phyloP scores from a whole-genome alignment of 2,797 vertebrate genomes.

The Australoheros facetus region DNA sequence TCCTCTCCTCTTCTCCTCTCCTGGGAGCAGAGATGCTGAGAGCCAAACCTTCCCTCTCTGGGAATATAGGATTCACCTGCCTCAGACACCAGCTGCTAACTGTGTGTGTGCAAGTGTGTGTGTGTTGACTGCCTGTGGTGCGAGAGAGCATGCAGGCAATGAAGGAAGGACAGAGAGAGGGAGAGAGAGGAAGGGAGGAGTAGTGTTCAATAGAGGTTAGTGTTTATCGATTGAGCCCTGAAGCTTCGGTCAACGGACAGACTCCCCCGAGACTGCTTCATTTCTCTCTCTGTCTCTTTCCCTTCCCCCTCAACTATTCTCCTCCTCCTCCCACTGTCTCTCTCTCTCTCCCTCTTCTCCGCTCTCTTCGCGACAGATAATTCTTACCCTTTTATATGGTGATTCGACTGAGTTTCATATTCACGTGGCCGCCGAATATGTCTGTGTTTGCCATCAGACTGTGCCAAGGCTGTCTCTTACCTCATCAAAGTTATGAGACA shows the following conservation, averaged over 20 bases:
- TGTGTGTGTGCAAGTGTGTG: conserved; percentile 35
- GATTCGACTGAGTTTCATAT: conserved; percentile 65
- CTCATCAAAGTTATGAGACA: conserved; percentile 62
- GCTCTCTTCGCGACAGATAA: conserved; percentile 46
- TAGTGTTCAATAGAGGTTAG: conserved; percentile 86
- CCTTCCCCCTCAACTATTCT: conserved; percentile 44
- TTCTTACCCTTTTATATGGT: conserved; percentile 61
- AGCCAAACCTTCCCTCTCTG: conserved; percentile 68
- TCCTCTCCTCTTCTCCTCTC: conserved; percentile 28
- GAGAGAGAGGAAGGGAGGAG: conserved; percentile 62
- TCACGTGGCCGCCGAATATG: conserved; percentile 76
- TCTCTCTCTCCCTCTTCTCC: conserved; percentile 14
- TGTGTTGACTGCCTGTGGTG: conserved; percentile 55
- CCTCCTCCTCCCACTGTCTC: conserved; percentile 38
- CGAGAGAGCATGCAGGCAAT: conserved; percentile 64
- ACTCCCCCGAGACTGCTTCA: conserved; percentile 78
- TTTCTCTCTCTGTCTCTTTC: conserved; percentile 61
- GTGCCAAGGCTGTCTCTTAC: conserved; percentile 61
- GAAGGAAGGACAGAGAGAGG: conserved; percentile 64
- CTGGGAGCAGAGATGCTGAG: conserved; percentile 61
- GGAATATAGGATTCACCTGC: conserved; percentile 79
- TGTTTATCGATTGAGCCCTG: conserved; percentile 85
- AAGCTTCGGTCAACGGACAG: conserved; percentile 83
- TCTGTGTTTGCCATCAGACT: conserved; percentile 75
- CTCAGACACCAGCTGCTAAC: conserved; percentile 77